Conservation (phyloP, 2,797 vertebrate genomes). For the Dryobates pubescens region DNA sequence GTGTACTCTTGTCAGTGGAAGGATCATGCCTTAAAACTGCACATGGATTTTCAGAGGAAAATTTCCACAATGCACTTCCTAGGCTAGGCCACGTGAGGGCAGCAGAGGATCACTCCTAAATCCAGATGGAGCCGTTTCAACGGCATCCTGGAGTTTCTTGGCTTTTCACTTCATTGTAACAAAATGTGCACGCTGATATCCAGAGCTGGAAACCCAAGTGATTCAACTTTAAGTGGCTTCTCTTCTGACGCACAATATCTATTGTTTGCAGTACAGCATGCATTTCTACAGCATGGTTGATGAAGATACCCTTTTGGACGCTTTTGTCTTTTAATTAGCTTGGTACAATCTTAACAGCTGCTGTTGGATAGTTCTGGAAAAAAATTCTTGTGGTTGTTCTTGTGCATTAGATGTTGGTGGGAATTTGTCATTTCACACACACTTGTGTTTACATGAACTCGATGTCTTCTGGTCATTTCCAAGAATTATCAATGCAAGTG, state of each 20-base stretch:
- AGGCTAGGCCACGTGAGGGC: background rate
- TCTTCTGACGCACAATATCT: background rate
- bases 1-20: fast-evolving
- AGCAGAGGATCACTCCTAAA: background rate
- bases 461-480: background rate
- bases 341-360: background rate
- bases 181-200: background rate
- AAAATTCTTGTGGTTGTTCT: background rate
- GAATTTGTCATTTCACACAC: background rate
- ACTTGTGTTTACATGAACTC: background rate
- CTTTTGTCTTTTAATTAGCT: background rate
- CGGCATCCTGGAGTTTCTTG: too few relatives aligned
- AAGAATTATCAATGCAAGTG: background rate
- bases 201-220: background rate
- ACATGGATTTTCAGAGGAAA: fast-evolving
- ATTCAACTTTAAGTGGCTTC: background rate
- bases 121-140: fast-evolving
- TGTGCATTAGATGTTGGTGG: background rate
- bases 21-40: fast-evolving
- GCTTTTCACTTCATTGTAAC: background rate
- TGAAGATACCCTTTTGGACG: background rate
- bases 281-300: background rate
- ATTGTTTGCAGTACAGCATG: background rate
- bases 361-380: background rate
- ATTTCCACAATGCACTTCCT: background rate